A percentile compares a stretch with the other conserved stretches of the same genome.
These are phyloP conservation scores for Botia almorhae DNA, from an alignment of 2,797 vertebrate species.

Conservation along the genomic window DNA sequence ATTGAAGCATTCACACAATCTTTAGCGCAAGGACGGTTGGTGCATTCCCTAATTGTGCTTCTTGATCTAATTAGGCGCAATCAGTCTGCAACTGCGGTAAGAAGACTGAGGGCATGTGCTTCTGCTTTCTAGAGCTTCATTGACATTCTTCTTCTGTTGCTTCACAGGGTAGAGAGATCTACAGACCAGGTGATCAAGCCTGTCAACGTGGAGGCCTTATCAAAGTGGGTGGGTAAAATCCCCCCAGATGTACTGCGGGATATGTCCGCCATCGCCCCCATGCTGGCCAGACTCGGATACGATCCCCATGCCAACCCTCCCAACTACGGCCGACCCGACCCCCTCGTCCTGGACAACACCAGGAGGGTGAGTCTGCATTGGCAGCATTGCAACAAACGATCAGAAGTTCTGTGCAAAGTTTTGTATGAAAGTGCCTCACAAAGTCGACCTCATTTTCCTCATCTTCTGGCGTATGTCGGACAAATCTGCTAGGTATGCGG, in stretches of 20 bases:
- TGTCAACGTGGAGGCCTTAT: conserved; percentile 93
- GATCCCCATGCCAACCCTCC: conserved; percentile 96
- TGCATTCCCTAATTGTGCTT: conserved; percentile 59
- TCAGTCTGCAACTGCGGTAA: conserved; percentile 44
- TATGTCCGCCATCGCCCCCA: conserved; percentile 93
- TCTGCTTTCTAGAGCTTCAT: not conserved
- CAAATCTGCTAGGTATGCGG: not conserved
- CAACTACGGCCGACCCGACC: conserved; percentile 92
- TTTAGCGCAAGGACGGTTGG: conserved; percentile 24
- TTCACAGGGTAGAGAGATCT: conserved; percentile 91
- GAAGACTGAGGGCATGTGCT: not conserved
- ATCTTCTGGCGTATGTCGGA: not conserved
- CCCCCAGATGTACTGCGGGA: conserved; percentile 91
- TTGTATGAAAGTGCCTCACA: not conserved
- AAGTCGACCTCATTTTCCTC: not conserved
- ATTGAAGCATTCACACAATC: conserved; percentile 36
- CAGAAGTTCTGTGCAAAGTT: not conserved
- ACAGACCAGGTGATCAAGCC: conserved; percentile 99
- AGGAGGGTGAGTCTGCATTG: conserved; percentile 85
- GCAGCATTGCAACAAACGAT: not conserved
- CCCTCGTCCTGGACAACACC: conserved; percentile 94
- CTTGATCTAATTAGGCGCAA: conserved; percentile 54
- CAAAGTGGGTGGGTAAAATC: conserved; percentile 98
- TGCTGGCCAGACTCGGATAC: conserved; percentile 93
- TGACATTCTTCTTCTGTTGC: conserved; percentile 38